Base-by-base conservation (phyloP, 2,797 vertebrate species). In the Paratrypauchen microcephalus region DNA sequence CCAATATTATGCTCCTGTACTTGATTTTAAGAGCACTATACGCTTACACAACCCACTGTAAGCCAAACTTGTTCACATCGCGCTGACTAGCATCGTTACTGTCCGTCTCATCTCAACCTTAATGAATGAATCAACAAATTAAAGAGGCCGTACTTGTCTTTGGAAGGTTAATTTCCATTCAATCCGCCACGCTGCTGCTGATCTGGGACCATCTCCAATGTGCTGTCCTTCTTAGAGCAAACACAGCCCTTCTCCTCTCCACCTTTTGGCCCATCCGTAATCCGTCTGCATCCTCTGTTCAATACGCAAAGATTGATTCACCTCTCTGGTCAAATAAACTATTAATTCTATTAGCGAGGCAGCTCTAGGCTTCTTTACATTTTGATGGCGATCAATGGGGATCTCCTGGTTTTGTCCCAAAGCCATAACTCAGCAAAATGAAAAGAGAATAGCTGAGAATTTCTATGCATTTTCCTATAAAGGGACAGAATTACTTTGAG, bases 261-360 rank as follows among this genome's bases (percentile, higher is more conserved):
- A 91, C 89, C 89, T 76, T 59, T 86, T 64, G 68, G 79, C 80
- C 87, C 78, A 50, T 79, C 75, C 54, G 75, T 91, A 90, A 93
- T 92, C 88, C 89, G 83, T 75, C 87, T 84, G 83, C 78, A 89
- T 90, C 84, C 86, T 13, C 55, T 73, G 70, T 78, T 92, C 91
- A 91, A 92, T 93, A 90, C 73, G 19, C 76, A 74, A 87, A 91
- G 90, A 93, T 90, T 91, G 91, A 94, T 93, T 92, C 86, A 92
- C 86, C 91, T 86, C 89, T 85, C 83, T 66, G 86, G 88, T 91
- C 90, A 87, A 88, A 92, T 91, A 90, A 93, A 92, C 93, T 89
- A 89, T 92, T 87, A 90, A 87, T 92, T 93, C 88, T 84, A 93
- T 93, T 92, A 91, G 86, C 23, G 50, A 54, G 78, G 78, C 60